A percentile compares a stretch with the other conserved stretches of the same genome.
phyloP scores from a whole-genome alignment of 2,888 invertebrate species.

The Ophion costatus region DNA sequence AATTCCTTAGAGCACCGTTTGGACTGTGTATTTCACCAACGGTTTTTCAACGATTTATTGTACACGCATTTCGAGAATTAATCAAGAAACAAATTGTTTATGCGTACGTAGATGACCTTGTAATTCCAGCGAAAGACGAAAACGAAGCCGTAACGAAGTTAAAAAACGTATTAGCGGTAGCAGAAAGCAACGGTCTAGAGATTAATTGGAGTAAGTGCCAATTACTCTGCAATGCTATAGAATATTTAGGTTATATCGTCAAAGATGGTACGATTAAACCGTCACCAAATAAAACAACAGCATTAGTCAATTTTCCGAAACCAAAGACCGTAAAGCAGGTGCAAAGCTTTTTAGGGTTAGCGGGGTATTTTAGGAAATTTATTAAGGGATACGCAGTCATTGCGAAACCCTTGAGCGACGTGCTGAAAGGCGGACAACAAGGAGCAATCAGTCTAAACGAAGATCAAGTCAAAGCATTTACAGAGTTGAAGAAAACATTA shows the following conservation, averaged over 20 bases:
- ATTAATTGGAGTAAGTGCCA: conserved; percentile 67
- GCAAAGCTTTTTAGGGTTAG: conserved; percentile 66
- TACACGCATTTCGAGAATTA: conserved; percentile 59
- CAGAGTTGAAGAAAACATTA: conserved; percentile 54
- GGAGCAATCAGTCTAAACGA: conserved; percentile 51
- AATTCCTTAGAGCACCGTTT: conserved; percentile 64
- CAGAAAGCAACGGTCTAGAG: conserved; percentile 56
- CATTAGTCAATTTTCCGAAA: conserved; percentile 58
- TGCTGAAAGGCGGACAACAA: conserved; percentile 65
- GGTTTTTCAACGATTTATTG: conserved; percentile 68
- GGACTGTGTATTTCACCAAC: conserved; percentile 48
- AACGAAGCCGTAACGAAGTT: conserved; percentile 51
- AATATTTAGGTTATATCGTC: conserved; percentile 62
- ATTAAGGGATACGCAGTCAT: conserved; percentile 65
- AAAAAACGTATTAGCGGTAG: conserved; percentile 54
- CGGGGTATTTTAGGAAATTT: conserved; percentile 66
- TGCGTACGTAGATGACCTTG: conserved; percentile 61
- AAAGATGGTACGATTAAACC: conserved; percentile 54
- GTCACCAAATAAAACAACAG: conserved; percentile 57
- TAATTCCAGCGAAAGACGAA: conserved; percentile 56
- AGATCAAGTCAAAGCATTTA: conserved; percentile 45
- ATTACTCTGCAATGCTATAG: conserved; percentile 48
- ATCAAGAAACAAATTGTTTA: conserved; percentile 40
- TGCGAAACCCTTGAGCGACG: conserved; percentile 70
- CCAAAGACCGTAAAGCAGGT: conserved; percentile 50